Evolutionary conservation across 2,113 vertebrate species (phyloP).

Genomic region (Paracanthobrama guichenoti): DNA sequence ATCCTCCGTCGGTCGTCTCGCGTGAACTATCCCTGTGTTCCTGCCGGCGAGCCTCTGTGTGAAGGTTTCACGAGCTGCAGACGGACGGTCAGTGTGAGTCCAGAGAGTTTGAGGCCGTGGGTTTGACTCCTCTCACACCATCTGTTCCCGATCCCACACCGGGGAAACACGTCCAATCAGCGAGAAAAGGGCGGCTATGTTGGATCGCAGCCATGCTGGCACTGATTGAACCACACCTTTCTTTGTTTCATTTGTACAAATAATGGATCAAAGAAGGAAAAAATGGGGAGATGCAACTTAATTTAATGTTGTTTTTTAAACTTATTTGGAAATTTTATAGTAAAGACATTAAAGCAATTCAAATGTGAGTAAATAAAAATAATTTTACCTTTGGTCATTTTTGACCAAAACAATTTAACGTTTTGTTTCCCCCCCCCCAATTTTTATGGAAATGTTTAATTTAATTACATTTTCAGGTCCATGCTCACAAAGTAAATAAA

Average conservation of each 20-base stretch:
- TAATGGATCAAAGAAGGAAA: neutral
- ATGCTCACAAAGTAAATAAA: no score
- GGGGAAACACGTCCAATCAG: conserved; percentile 37
- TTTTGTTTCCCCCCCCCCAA: no score
- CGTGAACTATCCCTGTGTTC: neutral
- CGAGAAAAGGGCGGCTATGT: conserved; percentile 38
- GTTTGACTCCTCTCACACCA: conserved; percentile 53
- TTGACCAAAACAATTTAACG: no score
- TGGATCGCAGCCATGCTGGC: conserved; percentile 43
- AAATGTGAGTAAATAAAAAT: no score
- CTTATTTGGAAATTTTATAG: no score
- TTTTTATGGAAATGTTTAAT: no score
- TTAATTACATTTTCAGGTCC: no score
- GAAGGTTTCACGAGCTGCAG: conserved; percentile 49
- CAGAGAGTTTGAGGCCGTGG: conserved; percentile 45
- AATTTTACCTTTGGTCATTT: no score
- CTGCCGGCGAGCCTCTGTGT: neutral
- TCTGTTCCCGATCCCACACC: conserved; percentile 53
- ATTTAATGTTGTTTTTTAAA: no score
- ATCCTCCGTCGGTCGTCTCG: no score
- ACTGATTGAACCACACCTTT: neutral
- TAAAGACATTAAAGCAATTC: no score
- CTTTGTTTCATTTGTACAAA: conserved; percentile 4
- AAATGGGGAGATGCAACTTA: no score
- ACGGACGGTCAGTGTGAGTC: conserved; percentile 56